Conservation (phyloP, 2,113 vertebrate species). For the Rynchops niger region DNA sequence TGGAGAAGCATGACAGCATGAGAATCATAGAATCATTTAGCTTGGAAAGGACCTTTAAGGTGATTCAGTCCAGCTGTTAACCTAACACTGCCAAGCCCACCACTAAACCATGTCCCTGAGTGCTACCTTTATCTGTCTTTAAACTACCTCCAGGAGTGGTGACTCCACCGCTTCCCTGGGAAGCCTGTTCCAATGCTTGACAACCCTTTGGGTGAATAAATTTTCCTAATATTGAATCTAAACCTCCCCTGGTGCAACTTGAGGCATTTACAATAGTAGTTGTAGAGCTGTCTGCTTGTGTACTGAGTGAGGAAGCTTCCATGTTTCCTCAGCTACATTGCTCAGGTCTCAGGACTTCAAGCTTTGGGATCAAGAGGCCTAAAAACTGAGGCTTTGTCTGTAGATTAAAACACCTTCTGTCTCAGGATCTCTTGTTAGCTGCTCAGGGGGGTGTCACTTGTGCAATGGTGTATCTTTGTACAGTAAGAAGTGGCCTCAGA, state of each 20-base stretch:
- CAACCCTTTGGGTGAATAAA: background rate
- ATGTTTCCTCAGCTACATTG: background rate
- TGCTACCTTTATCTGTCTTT: background rate
- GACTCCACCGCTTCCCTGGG: background rate
- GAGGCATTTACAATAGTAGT: background rate
- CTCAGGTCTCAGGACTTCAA: background rate
- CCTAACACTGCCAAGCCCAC: background rate
- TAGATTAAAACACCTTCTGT: background rate
- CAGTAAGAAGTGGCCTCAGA: background rate
- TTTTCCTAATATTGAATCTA: background rate
- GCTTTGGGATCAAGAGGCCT: background rate
- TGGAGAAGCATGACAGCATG: background rate
- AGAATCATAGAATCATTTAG: background rate
- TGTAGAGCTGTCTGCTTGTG: background rate
- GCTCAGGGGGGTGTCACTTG: fast-evolving
- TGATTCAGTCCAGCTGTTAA: background rate
- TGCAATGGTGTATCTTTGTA: background rate
- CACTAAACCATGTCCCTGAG: background rate
- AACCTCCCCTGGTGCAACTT: background rate
- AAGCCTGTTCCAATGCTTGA: background rate
- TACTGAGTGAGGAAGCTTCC: background rate
- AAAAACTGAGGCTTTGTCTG: background rate
- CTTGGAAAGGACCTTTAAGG: background rate
- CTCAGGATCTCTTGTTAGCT: background rate
- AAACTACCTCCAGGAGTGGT: background rate